Percentiles rank a stretch among this genome's conserved stretches.
phyloP scores from a whole-genome alignment of 2,113 vertebrate species.

The Cacatua alba region DNA sequence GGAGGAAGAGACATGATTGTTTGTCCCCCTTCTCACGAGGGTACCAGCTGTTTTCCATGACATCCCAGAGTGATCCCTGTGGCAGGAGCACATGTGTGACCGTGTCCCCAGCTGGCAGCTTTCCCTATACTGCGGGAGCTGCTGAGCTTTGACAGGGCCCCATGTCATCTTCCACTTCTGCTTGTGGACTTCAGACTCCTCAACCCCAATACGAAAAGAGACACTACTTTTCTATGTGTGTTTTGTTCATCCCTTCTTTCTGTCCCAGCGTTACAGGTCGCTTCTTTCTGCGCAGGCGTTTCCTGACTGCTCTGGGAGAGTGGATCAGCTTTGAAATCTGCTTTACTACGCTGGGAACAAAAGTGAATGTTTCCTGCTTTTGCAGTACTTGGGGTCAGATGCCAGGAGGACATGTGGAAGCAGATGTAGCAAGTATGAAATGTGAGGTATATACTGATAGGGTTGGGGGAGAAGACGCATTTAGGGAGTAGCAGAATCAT shows the following conservation, averaged over 20 bases:
- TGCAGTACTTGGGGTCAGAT: background rate
- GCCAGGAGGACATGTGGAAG: background rate
- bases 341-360: background rate
- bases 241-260: background rate
- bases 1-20: background rate
- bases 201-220: background rate
- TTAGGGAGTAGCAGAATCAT: background rate
- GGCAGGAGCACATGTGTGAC: background rate
- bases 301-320: background rate
- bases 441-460: background rate
- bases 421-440: background rate
- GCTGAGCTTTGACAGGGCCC: background rate
- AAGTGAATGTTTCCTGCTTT: background rate
- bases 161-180: background rate
- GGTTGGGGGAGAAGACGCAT: background rate
- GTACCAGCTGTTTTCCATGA: background rate
- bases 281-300: background rate
- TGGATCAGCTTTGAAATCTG: background rate
- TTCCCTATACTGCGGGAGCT: background rate
- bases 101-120: background rate
- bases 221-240: background rate
- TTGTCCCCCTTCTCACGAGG: background rate
- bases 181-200: background rate
- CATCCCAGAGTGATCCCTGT: background rate
- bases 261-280: background rate